Percentiles rank a stretch among this genome's conserved stretches.
Evolutionary conservation across 1,140 invertebrate genomes (phyloP).

Genomic region (Heliconius melpomene): DNA sequence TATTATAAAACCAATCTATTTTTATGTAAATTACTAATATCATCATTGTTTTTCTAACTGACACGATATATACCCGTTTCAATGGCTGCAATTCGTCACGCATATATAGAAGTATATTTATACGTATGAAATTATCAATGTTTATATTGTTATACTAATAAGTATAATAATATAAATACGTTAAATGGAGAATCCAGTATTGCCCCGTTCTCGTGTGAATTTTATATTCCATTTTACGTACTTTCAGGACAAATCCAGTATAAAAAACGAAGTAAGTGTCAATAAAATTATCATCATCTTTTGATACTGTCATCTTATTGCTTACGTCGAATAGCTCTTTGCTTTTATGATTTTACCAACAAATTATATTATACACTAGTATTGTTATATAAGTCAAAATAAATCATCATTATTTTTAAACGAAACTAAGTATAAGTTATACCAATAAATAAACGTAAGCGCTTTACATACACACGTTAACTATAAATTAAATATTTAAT

Average conservation of each 20-base stretch:
- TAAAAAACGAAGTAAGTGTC: not conserved
- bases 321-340: not conserved
- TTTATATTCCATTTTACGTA: too few species aligned
- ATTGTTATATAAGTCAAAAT: not conserved
- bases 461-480: not conserved
- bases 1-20: too few species aligned
- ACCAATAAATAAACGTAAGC: not conserved
- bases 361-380: not conserved
- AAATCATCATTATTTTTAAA: not conserved
- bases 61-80: too few species aligned
- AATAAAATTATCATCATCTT: not conserved
- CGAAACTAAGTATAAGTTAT: not conserved
- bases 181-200: too few species aligned
- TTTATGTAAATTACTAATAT: too few species aligned
- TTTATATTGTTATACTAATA: too few species aligned
- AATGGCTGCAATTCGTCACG: too few species aligned
- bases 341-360: not conserved
- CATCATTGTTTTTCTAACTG: too few species aligned
- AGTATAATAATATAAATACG: too few species aligned
- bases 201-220: too few species aligned
- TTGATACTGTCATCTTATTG: not conserved
- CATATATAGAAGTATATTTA: too few species aligned
- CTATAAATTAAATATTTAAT: slow-evolving; percentile 4
- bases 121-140: too few species aligned
- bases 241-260: not conserved